Evolutionary conservation across 2,113 vertebrate species (phyloP).

Genomic region (Platichthys flesus): DNA sequence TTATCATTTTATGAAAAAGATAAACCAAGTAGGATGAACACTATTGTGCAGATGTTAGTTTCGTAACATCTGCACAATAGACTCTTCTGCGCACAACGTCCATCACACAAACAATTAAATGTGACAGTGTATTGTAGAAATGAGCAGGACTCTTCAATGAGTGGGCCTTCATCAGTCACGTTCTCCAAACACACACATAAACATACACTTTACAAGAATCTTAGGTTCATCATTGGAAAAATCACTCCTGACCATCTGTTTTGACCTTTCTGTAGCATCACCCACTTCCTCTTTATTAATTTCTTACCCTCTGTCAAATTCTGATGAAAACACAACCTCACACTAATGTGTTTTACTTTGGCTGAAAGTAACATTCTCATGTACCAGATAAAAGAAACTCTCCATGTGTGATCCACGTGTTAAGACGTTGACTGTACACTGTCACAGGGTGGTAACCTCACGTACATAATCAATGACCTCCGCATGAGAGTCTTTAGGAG

Average conservation of each 20-base stretch:
- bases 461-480: slow-evolving; percentile 38
- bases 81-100: no score
- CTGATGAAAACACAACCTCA: slow-evolving; percentile 19
- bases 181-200: slow-evolving; percentile 14
- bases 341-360: slow-evolving; percentile 33
- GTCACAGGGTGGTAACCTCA: slow-evolving; percentile 6
- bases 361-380: slow-evolving; percentile 38
- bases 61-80: no score
- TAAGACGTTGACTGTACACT: slow-evolving; percentile 10
- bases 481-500: slow-evolving; percentile 29
- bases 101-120: no score
- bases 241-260: slow-evolving; percentile 31
- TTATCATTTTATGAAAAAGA: no score
- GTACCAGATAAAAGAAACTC: slow-evolving; percentile 30
- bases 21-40: no score
- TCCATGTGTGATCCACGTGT: slow-evolving; percentile 27
- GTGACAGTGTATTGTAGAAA: no score
- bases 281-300: slow-evolving; percentile 4
- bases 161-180: slow-evolving; percentile 2
- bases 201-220: not conserved
- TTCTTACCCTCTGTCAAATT: slow-evolving; percentile 22
- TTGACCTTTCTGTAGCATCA: slow-evolving; percentile 41
- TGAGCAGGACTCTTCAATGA: no score
- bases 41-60: no score
- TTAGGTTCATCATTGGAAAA: not conserved